Conservation (phyloP, 2,113 vertebrate genomes). For the Fulmarus glacialis region DNA sequence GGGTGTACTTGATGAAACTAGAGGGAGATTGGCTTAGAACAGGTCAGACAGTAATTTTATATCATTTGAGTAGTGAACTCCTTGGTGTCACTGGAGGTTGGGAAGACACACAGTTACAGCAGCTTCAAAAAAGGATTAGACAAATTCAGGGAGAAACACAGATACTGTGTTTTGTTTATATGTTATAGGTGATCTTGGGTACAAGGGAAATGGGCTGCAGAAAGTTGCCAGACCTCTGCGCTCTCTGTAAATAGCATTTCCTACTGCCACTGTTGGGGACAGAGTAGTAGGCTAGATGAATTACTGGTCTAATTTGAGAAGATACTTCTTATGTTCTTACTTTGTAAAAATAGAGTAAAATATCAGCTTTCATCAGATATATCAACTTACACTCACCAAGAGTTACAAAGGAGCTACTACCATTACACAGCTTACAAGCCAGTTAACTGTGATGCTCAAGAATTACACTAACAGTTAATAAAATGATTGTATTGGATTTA, state of each 20-base stretch:
- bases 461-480: neutral
- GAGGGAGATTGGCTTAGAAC: neutral
- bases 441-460: neutral
- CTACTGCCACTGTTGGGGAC: neutral
- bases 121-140: neutral
- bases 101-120: neutral
- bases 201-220: neutral
- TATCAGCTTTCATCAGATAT: neutral
- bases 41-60: neutral
- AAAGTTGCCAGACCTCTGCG: neutral
- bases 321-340: neutral
- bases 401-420: neutral
- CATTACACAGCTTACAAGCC: neutral
- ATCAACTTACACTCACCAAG: neutral
- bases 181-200: neutral
- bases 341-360: neutral
- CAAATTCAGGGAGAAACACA: neutral
- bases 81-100: neutral
- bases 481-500: neutral
- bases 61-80: neutral
- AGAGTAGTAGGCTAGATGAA: neutral
- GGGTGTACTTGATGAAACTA: neutral
- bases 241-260: neutral
- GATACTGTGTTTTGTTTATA: no score
- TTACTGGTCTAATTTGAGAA: neutral